A percentile compares a stretch with the other conserved stretches of the same genome.
Conservation (phyloP, 2,888 invertebrate genomes). For the Euzetes globulus region DNA sequence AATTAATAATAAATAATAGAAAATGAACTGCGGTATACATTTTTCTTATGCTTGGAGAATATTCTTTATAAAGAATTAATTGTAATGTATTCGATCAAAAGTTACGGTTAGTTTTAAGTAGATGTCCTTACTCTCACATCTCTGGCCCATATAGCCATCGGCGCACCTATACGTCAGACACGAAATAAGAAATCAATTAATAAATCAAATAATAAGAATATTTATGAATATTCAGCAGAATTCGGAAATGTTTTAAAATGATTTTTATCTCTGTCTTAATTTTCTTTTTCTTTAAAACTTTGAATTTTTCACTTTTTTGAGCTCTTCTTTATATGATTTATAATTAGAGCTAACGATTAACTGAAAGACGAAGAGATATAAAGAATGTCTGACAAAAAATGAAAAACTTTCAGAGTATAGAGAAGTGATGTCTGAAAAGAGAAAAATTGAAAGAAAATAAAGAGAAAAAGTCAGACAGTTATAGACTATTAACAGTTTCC, state of each 20-base stretch:
- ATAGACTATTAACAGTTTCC: neutral
- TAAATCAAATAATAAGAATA: neutral
- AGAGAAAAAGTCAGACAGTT: neutral
- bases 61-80: neutral
- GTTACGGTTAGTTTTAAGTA: constrained; percentile 28
- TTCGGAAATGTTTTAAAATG: neutral
- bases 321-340: neutral
- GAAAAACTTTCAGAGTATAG: neutral
- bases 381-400: neutral
- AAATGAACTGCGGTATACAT: neutral
- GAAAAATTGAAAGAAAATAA: neutral
- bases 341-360: neutral
- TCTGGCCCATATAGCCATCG: constrained; percentile 68
- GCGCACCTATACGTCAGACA: constrained; percentile 59
- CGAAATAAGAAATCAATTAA: neutral
- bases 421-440: neutral
- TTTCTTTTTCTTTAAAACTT: neutral
- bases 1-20: constrained; percentile 18
- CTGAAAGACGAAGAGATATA: neutral
- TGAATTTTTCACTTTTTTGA: neutral
- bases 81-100: constrained; percentile 20
- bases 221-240: neutral
- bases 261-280: neutral
- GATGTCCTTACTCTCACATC: constrained; percentile 72
- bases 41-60: neutral